Evolutionary conservation across 2,888 invertebrate genomes (phyloP).

Genomic region (Perithous albicinctus): DNA sequence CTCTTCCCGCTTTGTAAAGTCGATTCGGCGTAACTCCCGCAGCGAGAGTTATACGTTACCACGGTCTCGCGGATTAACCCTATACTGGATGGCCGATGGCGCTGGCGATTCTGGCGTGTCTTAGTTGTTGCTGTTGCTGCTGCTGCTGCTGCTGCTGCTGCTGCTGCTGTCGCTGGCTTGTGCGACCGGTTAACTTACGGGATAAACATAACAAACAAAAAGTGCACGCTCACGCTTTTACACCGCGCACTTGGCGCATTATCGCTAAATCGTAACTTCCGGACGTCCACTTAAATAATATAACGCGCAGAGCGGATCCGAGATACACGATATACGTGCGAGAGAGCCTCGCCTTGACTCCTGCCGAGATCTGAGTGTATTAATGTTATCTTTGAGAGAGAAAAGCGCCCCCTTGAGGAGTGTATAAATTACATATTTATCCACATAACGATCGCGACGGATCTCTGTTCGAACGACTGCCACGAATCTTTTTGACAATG

Average conservation of each 20-base stretch:
- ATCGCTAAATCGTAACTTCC: conserved; percentile 67
- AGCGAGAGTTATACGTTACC: conserved; percentile 58
- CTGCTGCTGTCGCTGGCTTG: conserved; percentile 30
- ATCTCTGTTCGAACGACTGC: too few species aligned
- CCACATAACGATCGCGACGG: too few species aligned
- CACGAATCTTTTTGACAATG: too few species aligned
- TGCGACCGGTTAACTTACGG: conserved; percentile 60
- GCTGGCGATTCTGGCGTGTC: conserved; percentile 27
- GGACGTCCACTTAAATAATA: conserved; percentile 64
- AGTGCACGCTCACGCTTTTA: conserved; percentile 37
- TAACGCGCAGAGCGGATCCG: conserved; percentile 49
- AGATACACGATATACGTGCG: conserved; percentile 46
- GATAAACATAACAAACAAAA: conserved; percentile 11
- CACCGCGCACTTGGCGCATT: conserved; percentile 44
- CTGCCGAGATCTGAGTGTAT: conserved; percentile 3
- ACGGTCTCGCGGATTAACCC: conserved; percentile 60
- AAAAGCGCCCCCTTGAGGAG: too few species aligned
- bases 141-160: conserved; percentile 3
- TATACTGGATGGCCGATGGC: conserved; percentile 46
- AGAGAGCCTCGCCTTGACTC: conserved; percentile 1
- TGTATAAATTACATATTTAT: too few species aligned
- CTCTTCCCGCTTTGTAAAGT: conserved; percentile 60
- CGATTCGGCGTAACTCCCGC: conserved; percentile 68
- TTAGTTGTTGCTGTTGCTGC: background rate
- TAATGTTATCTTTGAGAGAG: conserved; percentile 4